Evolutionary conservation across 1,140 invertebrate species (phyloP), one percentile per base, ranked within the genome.

Genomic region (Ceratosolen fusciceps): DNA sequence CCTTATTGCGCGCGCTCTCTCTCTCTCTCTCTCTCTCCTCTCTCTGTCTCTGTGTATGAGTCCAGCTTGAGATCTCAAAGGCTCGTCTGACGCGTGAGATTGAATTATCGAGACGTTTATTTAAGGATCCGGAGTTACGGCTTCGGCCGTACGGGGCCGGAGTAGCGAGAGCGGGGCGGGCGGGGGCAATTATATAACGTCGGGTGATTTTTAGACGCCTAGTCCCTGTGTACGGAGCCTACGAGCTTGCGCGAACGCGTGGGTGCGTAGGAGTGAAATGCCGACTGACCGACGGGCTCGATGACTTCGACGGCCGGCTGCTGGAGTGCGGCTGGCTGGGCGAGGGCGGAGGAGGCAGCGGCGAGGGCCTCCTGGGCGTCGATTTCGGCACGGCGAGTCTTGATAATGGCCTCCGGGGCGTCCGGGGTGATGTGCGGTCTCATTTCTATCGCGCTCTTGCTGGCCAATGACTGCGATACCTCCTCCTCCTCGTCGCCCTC

Each of bases 321-420:
- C 14, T 47, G 31, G 12, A 60, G n/a, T 7, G 80, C 54, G 24
- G 77, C 75, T 1, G 58, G 47, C 8, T 79, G 74, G 29, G 60
- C 74, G 0, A 49, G 24, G 24, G 77, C 77, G 2, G 52, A n/a
- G 37, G 58, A 34, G 24, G 77, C 74, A 1, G 52, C 29, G 31
- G 74, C 81, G 7, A 43, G 83, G 37, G 39, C 26, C 31, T 58
- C 16, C 16, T 82, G 10, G 14, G 71, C 81, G 4, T 79, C 75
- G 21, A 75, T 62, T 34, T 85, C 85, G 0, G 72, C 26, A 16
- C 83, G 83, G 47, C 79, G 75, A 0, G 82, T 80, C 21, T 85
- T 70, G 4, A 85, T 58, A 3, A 87, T 83, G 0, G 84, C 72
- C 14, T 82, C 75, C 12, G 86, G 83, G 0, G 82, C 82, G 14